Evolutionary conservation across 1,140 invertebrate genomes (phyloP).

Genomic region (Gyrodactylus bullatarudis): DNA sequence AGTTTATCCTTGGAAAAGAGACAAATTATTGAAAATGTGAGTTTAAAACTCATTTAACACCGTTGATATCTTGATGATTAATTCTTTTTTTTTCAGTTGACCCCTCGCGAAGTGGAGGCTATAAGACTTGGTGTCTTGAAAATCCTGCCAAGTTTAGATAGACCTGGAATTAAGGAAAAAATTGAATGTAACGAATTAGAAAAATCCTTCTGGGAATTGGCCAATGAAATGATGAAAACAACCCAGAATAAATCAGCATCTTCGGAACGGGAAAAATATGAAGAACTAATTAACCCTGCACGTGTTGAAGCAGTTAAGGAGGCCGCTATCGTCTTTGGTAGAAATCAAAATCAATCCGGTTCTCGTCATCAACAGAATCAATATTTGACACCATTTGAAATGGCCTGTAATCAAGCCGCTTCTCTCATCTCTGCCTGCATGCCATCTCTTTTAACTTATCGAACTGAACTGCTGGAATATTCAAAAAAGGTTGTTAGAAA

Average conservation of each 20-base stretch:
- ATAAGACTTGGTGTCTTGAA: background rate
- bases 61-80: too few relatives aligned
- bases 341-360: background rate
- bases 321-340: background rate
- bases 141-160: background rate
- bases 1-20: too few relatives aligned
- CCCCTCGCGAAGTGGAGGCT: background rate
- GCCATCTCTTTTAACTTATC: background rate
- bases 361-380: background rate
- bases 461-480: constrained; percentile 1
- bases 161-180: background rate
- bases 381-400: background rate
- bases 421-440: background rate
- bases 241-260: too few relatives aligned
- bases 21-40: too few relatives aligned
- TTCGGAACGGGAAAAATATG: background rate
- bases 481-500: background rate
- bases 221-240: background rate
- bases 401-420: constrained; percentile 1
- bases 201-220: background rate
- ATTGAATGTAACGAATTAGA: background rate
- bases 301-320: background rate
- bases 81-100: background rate
- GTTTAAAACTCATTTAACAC: too few relatives aligned
- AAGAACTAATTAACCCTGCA: background rate